Percentiles rank a stretch among this genome's conserved stretches.
Conservation (phyloP, 2,888 invertebrate genomes). For the Acronicta psi region DNA sequence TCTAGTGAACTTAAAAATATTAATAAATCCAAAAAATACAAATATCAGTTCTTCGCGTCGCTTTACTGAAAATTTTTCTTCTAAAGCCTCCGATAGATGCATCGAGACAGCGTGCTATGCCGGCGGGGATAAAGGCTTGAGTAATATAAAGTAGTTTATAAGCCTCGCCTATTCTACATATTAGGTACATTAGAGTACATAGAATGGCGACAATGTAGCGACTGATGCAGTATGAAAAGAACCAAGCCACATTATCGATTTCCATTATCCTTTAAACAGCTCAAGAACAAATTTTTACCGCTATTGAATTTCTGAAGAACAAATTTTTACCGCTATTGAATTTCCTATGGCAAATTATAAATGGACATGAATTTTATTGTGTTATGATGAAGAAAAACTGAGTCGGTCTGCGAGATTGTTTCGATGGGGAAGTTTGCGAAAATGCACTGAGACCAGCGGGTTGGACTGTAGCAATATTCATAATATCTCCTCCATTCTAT, state of each 20-base stretch:
- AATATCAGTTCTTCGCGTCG: constrained; percentile 17
- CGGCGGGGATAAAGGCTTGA: constrained; percentile 33
- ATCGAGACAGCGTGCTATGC: constrained; percentile 31
- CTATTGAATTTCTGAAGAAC: background rate
- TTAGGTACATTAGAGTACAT: constrained; percentile 31
- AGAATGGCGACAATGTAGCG: constrained; percentile 26
- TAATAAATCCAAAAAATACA: no score
- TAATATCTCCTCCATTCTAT: no score
- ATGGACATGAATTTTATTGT: no score
- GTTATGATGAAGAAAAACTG: no score
- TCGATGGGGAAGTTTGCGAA: no score
- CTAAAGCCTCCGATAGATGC: constrained; percentile 44
- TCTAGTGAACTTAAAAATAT: no score
- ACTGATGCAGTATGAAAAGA: constrained; percentile 6
- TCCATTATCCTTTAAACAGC: background rate
- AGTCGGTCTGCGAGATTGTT: no score
- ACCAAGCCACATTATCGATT: constrained; percentile 25
- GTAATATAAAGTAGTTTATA: constrained; percentile 51
- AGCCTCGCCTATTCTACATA: constrained; percentile 35
- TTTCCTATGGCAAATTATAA: no score
- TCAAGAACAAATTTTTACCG: background rate
- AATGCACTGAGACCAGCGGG: no score
- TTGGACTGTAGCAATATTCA: no score
- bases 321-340: no score
- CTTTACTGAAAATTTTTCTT: constrained; percentile 42